These are phyloP conservation scores for Tyto alba DNA, from an alignment of 2,113 vertebrate species.

Conservation along the genomic window DNA sequence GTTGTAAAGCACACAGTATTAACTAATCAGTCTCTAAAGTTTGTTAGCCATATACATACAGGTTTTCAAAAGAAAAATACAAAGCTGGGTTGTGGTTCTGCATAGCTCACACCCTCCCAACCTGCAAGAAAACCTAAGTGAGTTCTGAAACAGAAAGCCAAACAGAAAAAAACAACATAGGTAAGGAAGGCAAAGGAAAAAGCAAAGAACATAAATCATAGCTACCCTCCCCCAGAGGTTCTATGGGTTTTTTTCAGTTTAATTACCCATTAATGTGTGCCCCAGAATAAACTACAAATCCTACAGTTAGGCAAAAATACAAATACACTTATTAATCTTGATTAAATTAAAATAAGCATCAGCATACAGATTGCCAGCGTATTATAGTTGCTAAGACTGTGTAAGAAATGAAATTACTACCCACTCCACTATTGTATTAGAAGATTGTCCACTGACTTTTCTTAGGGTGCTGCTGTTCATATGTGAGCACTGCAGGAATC, in stretches of 20 bases:
- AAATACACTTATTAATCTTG: not conserved
- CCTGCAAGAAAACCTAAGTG: not conserved
- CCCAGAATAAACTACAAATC: not conserved
- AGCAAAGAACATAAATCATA: not conserved
- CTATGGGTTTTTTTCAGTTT: not conserved
- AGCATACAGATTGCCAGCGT: not conserved
- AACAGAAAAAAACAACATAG: not conserved
- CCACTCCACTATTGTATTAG: not conserved
- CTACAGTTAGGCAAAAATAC: not conserved
- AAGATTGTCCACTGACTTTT: constrained; percentile 12
- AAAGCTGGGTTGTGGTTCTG: not conserved
- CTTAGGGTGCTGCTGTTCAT: constrained; percentile 45
- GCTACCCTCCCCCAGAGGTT: not conserved
- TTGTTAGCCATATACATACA: rapidly evolving
- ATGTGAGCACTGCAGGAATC: constrained; percentile 65
- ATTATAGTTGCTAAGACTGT: not conserved
- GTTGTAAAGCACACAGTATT: not conserved
- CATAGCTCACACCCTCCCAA: not conserved
- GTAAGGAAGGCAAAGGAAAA: not conserved
- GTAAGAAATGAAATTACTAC: constrained; percentile 4
- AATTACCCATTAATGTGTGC: not conserved
- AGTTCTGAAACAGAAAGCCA: not conserved
- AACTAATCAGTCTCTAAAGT: not conserved
- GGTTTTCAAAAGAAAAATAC: not conserved
- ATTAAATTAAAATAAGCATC: not conserved